These are phyloP conservation scores for Arge pagana DNA, from an alignment of 2,888 invertebrate genomes.

Conservation along the genomic window DNA sequence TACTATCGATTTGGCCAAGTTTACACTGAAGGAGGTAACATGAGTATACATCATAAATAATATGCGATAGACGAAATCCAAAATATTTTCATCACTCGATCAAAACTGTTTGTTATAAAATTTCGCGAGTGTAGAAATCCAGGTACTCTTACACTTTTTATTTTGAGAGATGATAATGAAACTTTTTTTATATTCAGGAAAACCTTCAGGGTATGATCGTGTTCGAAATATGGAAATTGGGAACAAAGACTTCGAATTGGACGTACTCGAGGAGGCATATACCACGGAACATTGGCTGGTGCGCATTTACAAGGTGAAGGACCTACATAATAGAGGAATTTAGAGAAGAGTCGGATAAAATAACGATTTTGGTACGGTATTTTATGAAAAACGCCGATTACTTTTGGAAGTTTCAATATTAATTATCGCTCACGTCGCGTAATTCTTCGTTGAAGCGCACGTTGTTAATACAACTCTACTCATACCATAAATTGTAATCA, in stretches of 20 bases:
- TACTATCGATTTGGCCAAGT: constrained; percentile 97
- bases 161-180: no score
- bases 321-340: constrained; percentile 85
- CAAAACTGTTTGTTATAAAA: constrained; percentile 9
- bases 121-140: no score
- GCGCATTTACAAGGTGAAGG: constrained; percentile 96
- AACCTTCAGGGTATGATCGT: constrained; percentile 94
- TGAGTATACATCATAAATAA: neutral
- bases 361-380: neutral
- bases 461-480: no score
- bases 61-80: neutral
- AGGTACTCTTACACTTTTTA: constrained; percentile 3
- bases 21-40: constrained; percentile 88
- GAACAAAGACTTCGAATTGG: constrained; percentile 96
- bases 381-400: no score
- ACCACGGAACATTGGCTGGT: constrained; percentile 99
- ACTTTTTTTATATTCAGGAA: no score
- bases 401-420: no score
- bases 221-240: constrained; percentile 98
- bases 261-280: constrained; percentile 99
- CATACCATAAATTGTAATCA: no score
- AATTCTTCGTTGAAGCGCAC: no score
- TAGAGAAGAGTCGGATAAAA: constrained; percentile 52
- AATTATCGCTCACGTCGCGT: no score
- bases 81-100: neutral